Evolutionary conservation across 2,113 vertebrate genomes (phyloP).

Genomic region (Opisthocomus hoazin): DNA sequence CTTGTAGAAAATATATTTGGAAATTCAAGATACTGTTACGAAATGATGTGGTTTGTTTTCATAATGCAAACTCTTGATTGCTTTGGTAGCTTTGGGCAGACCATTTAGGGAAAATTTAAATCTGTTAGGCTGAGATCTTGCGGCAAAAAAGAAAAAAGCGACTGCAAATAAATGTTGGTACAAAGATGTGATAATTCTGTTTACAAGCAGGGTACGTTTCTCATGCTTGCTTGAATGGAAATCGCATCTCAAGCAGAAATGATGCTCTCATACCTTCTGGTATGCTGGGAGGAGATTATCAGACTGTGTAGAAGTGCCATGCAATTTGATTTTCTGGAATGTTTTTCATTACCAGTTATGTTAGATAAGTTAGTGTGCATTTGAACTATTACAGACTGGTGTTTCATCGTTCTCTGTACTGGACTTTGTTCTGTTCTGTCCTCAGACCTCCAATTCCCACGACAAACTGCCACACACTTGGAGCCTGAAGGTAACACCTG

Average conservation of each 20-base stretch:
- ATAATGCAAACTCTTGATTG: not conserved
- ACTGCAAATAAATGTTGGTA: not conserved
- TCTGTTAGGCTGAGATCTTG: not conserved
- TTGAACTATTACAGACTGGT: not conserved
- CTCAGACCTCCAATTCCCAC: conserved; percentile 34
- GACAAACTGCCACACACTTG: conserved; percentile 61
- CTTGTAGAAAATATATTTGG: not conserved
- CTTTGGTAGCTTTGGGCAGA: not conserved
- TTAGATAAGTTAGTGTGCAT: not conserved
- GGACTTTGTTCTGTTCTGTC: conserved; percentile 16
- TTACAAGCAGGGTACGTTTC: not conserved
- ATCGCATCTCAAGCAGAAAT: not conserved
- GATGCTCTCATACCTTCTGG: not conserved
- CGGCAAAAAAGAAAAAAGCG: not conserved
- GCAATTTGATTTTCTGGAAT: not conserved
- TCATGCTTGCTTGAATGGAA: not conserved
- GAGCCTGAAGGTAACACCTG: conserved; percentile 87
- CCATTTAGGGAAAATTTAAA: not conserved
- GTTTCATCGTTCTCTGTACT: not conserved
- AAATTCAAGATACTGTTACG: not conserved
- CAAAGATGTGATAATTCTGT: not conserved
- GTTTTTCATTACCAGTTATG: not conserved
- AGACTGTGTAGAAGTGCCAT: not conserved
- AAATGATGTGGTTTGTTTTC: not conserved
- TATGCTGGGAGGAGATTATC: not conserved